Evolutionary conservation across 1,140 invertebrate genomes (phyloP), one percentile per base, ranked within the genome.

Genomic region (Galleria mellonella): DNA sequence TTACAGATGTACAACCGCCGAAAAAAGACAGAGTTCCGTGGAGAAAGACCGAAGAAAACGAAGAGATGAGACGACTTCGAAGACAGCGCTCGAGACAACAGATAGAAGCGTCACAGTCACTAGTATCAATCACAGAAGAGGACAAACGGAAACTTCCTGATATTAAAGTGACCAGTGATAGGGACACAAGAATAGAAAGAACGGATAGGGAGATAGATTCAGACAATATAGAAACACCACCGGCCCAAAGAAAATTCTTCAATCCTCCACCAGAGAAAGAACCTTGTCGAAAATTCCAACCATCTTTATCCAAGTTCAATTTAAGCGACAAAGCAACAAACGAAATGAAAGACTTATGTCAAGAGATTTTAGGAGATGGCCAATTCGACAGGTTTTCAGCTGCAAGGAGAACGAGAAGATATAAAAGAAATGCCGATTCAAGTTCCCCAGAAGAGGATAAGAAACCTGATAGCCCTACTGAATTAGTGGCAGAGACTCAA

Each of bases 151-250:
- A 86, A 55, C 37, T 82, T 40, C 79, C 82, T 2, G 76, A 86
- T 46, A 86, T 83, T 9, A 70, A 52, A 10, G 65, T 83, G 17
- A 78, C 75, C 9, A 63, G 51, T 15, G 72, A 63, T 9, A 70
- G 51, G 37, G 71, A 68, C 27, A 61, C 52, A 49, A 90, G 68
- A 61, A 79, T 58, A 72, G 90, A 53, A 81, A 86, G 55, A 39
- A 57, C 67, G 0, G 93, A 94, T 58, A 93, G 92, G 64, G 94
- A 96, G 68, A 95, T 96, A 8, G 95, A 97, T 72, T 94, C 94
- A 2, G 95, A 97, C 55, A 97, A 97, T 55, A 94, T 96, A 10
- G 94, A 96, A 87, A 96, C 95, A 4, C 94, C 95, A 4, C 94
- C 94, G 0, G 92, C 91, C 0, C 93, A 91, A 8, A 88, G 94